phyloP scores from a whole-genome alignment of 1,140 invertebrate species.

The Achatina immaculata region DNA sequence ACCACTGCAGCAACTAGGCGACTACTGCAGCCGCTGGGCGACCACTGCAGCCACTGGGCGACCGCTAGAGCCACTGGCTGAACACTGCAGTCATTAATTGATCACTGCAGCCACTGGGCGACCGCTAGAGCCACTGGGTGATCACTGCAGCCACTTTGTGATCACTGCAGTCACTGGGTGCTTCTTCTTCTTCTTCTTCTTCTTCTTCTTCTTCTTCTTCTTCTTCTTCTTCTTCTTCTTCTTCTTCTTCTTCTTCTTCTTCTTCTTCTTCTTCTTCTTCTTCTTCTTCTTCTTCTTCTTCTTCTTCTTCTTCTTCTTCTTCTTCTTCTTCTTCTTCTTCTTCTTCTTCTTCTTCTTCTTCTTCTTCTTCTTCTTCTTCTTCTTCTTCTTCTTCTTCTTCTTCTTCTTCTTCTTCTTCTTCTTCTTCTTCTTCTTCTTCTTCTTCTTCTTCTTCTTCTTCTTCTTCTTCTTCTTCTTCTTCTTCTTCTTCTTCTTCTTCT shows the following conservation, averaged over 20 bases:
- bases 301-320: slow-evolving; percentile 24
- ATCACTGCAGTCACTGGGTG: no score
- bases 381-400: slow-evolving; percentile 24
- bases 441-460: slow-evolving; percentile 1
- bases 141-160: no score
- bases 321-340: slow-evolving; percentile 24
- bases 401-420: slow-evolving; percentile 25
- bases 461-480: background rate
- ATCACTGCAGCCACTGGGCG: no score
- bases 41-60: no score
- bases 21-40: no score
- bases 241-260: slow-evolving; percentile 24
- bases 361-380: slow-evolving; percentile 24
- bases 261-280: slow-evolving; percentile 24
- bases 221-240: slow-evolving; percentile 23
- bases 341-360: slow-evolving; percentile 25
- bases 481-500: background rate
- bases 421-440: slow-evolving; percentile 24
- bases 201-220: slow-evolving; percentile 24
- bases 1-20: no score
- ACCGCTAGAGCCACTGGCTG: no score
- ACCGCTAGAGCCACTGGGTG: no score
- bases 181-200: slow-evolving; percentile 24
- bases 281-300: slow-evolving; percentile 22
- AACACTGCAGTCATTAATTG: no score